Base-by-base conservation (phyloP, 2,888 invertebrate species). In the Acanthopleura granulata region DNA sequence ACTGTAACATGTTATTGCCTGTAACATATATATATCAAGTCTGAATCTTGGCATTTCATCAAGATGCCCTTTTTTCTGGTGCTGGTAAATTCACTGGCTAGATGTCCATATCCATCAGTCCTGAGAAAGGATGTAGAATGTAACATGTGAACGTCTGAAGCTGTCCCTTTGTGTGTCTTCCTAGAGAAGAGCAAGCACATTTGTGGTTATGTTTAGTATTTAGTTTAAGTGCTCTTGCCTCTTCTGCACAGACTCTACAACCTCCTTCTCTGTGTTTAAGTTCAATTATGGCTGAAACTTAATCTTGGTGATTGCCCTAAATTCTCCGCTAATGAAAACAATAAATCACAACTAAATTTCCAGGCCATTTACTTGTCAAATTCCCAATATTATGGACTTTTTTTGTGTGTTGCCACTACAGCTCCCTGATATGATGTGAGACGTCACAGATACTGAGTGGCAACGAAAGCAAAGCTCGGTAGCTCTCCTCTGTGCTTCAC, bases 281-380 rank as follows among this genome's bases (percentile, higher is more conserved):
- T 57, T 22, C 57, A 57, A 57, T 57, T 57, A 57, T 57, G 57
- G 57, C 57, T 57, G 57, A 57, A 57, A 57, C 57, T 22, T 22
- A 57, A 57, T 57, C 18, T 57, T 22, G 57, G 57, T 57, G 57
- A 57, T 57, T 57, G 57, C 57, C n/a, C n/a, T 12, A 57, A 57
- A 57, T 57, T 57, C 57, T 57, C 57, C 22, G 57, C 57, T 57
- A 57, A 57, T 57, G 57, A 57, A 78, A 76, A 74, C 74, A 49
- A 76, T 78, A 78, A 78, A 76, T 78, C 78, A 78, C 73, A 70
- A 72, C n/a, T 73, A 69, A 78, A 78, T 78, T 78, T 78, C 78
- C 76, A 76, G 74, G 72, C 76, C 72, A 73, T 76, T 76, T 78
- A 69, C 62, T 62, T 57, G 61, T 72, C 57, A 57, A 57, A 57